Conservation (phyloP, 1,140 invertebrate species). For the Aphis craccivora region DNA sequence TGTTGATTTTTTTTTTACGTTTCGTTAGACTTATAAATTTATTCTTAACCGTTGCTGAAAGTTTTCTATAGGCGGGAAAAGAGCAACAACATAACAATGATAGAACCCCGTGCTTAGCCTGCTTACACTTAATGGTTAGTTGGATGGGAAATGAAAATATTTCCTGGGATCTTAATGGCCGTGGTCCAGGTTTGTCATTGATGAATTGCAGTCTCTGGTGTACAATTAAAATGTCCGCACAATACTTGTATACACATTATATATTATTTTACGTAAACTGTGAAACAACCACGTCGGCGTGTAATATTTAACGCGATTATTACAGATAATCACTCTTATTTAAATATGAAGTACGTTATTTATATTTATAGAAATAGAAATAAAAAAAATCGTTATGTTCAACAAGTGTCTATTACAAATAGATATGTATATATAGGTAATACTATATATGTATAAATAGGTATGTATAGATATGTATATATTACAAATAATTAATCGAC, state of each 20-base stretch:
- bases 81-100: background rate
- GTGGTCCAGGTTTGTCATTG: conserved; percentile 28
- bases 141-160: conserved; percentile 37
- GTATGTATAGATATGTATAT: no score
- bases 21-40: conserved; percentile 20
- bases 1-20: background rate
- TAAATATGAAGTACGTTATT: background rate
- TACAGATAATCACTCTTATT: background rate
- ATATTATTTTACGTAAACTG: no score
- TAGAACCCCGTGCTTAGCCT: background rate
- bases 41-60: background rate
- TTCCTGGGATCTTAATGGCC: conserved; percentile 34
- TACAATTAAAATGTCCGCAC: background rate
- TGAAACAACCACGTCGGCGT: background rate
- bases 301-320: conserved; percentile 4
- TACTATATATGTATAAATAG: no score
- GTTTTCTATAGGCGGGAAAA: background rate
- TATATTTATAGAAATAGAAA: background rate
- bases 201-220: background rate
- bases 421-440: no score
- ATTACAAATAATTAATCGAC: no score
- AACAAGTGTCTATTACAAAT: conserved; percentile 22
- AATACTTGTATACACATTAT: background rate
- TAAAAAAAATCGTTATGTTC: background rate
- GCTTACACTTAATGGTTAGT: conserved; percentile 26